Percentiles rank a stretch among this genome's conserved stretches.
Evolutionary conservation across 2,113 vertebrate species (phyloP).

Genomic region (Silurus glanis): DNA sequence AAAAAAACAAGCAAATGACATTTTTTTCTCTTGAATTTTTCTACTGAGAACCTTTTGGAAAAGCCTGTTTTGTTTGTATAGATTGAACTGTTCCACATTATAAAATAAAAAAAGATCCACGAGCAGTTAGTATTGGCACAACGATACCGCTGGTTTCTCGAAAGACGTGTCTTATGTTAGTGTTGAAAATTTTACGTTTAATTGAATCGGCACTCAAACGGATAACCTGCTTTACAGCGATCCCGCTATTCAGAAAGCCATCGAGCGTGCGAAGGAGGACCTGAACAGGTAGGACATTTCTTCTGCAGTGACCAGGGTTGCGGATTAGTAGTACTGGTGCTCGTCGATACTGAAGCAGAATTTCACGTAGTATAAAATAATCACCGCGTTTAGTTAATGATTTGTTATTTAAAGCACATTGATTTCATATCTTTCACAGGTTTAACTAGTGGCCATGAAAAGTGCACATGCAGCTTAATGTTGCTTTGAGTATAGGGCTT

Average conservation of each 20-base stretch:
- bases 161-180: not conserved
- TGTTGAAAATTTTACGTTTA: not conserved
- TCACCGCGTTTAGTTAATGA: too few relatives aligned
- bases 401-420: not conserved
- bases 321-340: not conserved
- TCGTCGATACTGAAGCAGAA: not conserved
- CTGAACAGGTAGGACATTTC: slow-evolving; percentile 62
- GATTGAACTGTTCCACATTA: not conserved
- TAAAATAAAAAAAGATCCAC: not conserved
- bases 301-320: not conserved
- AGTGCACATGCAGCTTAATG: not conserved
- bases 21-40: not conserved
- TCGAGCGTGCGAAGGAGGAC: slow-evolving; percentile 59
- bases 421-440: not conserved
- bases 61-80: not conserved
- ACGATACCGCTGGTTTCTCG: not conserved
- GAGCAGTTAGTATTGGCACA: not conserved
- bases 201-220: not conserved
- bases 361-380: not conserved
- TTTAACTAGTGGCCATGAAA: not conserved
- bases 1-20: too few relatives aligned
- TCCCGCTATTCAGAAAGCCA: slow-evolving; percentile 56
- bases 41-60: not conserved
- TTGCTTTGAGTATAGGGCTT: too few relatives aligned
- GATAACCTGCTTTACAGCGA: slow-evolving; percentile 49